Base-by-base conservation (phyloP, 2,113 vertebrate genomes). In the Lathamus discolor region DNA sequence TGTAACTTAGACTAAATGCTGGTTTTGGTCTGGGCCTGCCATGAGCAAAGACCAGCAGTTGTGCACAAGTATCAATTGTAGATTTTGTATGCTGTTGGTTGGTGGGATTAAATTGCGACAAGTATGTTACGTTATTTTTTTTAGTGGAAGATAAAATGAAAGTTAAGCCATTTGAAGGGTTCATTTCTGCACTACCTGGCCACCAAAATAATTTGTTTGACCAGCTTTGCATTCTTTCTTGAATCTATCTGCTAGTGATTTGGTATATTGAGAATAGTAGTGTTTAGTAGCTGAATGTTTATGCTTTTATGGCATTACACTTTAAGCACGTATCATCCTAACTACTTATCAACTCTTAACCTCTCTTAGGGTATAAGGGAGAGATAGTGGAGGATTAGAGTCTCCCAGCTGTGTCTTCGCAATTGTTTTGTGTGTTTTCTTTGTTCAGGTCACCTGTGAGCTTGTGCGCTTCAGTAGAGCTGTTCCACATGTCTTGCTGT, bases 1-100 rank as follows among this genome's bases (percentile, higher is more conserved):
- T 94, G 78, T 95, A 88, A 92, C 94, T 87, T 52, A 86, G 80
- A n/a, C 72, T 41, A 62, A 78, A 1, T 27, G 55, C 79, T 94
- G 43, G 64, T 46, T 94, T 93, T 90, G 59, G 74, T 76, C 85
- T 54, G 57, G 55, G 75, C 48, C 88, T 87, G 69, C 57, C 64
- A 51, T n/a, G 55, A 95, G n/a, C 76, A 49, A 62, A 95, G 82
- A 85, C 62, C 52, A 74, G 15, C 13, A 23, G 90, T 95, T 90
- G 52, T 66, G 57, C 23, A 27, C 13, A 77, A 78, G 77, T 83
- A 73, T 76, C 46, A 54, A 1, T 76, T 80, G 62, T 91, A 59
- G 51, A 28, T 92, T 90, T 22, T 55, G 18, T 59, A 15, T 61
- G 41, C 46, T 62, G 11, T 83, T 83, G 35, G 29, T 72, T 48